These are phyloP conservation scores for Lamprotornis superbus DNA, from an alignment of 2,113 vertebrate genomes.

Conservation along the genomic window DNA sequence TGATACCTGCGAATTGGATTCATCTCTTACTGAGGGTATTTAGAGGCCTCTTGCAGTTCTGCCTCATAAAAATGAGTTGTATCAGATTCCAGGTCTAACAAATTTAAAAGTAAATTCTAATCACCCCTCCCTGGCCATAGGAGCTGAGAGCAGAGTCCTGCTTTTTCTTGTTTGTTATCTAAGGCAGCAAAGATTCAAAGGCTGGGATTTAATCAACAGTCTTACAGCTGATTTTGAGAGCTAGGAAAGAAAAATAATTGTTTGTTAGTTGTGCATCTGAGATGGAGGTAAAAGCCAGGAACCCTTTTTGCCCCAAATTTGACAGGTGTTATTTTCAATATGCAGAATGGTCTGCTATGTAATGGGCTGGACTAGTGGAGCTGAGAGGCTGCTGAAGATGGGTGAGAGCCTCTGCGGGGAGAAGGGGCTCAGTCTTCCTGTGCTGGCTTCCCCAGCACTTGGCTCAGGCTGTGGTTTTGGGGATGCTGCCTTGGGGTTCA, in stretches of 20 bases:
- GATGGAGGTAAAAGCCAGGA: not conserved
- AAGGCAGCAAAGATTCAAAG: not conserved
- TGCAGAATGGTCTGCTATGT: not conserved
- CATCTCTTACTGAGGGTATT: not conserved
- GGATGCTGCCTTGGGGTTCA: not conserved
- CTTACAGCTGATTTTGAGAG: not conserved
- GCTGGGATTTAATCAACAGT: not conserved
- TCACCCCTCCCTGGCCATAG: not conserved
- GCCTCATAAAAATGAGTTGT: not conserved
- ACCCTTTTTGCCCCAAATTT: not conserved
- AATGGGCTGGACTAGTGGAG: not conserved
- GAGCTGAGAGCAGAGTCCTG: not conserved
- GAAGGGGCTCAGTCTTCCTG: not conserved
- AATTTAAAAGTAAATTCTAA: not conserved
- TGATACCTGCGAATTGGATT: not conserved
- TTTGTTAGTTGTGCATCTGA: not conserved
- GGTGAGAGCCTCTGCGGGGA: not conserved
- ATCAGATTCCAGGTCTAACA: not conserved
- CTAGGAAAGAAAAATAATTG: not conserved
- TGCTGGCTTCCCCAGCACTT: accelerated
- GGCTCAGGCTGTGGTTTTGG: not conserved
- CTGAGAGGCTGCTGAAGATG: not conserved
- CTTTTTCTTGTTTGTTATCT: not conserved
- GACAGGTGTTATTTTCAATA: not conserved
- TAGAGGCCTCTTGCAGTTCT: not conserved